phyloP scores from a whole-genome alignment of 2,797 vertebrate genomes.

The Chaenodraco wilsoni region DNA sequence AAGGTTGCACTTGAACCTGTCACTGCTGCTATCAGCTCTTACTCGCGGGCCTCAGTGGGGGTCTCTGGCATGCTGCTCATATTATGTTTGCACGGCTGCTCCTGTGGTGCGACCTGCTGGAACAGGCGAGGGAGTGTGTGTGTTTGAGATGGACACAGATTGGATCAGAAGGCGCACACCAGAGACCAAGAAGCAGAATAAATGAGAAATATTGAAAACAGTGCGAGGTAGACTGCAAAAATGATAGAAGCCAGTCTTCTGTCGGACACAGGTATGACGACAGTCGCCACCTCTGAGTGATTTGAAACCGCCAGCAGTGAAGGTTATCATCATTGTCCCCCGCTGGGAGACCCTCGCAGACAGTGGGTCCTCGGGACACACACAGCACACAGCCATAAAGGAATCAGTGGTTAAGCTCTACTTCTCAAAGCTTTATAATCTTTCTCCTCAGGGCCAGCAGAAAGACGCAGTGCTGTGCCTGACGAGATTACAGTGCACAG shows the following conservation, averaged over 20 bases:
- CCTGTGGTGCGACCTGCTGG: constrained; percentile 48
- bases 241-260: constrained; percentile 10
- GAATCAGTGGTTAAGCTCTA: constrained; percentile 65
- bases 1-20: constrained; percentile 64
- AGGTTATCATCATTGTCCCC: constrained; percentile 46
- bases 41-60: constrained; percentile 62
- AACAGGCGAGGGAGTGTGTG: constrained; percentile 8
- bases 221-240: neutral
- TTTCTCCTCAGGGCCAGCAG: constrained; percentile 63
- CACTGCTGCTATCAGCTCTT: constrained; percentile 60
- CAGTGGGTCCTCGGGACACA: constrained; percentile 24
- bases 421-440: constrained; percentile 71
- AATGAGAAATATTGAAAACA: constrained; percentile 23
- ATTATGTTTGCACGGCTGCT: constrained; percentile 60
- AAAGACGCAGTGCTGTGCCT: constrained; percentile 72
- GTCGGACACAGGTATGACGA: constrained; percentile 22
- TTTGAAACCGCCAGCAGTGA: constrained; percentile 29
- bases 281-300: constrained; percentile 26
- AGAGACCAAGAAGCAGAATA: constrained; percentile 26
- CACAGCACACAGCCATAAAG: constrained; percentile 43
- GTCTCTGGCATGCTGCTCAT: constrained; percentile 62
- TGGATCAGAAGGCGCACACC: constrained; percentile 21
- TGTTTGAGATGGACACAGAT: constrained; percentile 46
- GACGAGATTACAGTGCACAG: constrained; percentile 71
- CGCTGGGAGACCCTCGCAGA: constrained; percentile 25